Evolutionary conservation across 1,140 invertebrate species (phyloP).

Genomic region (Pollicipes pollicipes): DNA sequence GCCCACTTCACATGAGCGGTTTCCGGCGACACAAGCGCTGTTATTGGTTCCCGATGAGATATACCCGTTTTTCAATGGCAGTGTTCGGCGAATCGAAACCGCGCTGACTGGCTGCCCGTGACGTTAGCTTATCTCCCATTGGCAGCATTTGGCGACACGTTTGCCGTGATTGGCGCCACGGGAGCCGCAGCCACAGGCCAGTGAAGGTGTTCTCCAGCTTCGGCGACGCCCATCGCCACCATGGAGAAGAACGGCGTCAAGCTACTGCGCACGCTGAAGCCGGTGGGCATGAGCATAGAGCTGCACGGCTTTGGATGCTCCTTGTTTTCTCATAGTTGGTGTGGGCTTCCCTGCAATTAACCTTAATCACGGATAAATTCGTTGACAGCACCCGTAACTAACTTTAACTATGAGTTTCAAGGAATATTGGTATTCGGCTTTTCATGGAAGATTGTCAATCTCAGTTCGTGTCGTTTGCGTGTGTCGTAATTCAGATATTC

Average conservation of each 20-base stretch:
- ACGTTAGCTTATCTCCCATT: conserved; percentile 1
- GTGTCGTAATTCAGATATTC: no score
- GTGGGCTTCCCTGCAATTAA: no score
- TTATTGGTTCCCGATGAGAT: conserved; percentile 9
- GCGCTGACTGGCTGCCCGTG: conserved; percentile 52
- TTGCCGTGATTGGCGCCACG: conserved; percentile 78
- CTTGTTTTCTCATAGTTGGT: background rate
- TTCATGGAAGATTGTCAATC: no score
- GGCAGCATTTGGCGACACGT: conserved; percentile 76
- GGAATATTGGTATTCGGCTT: no score
- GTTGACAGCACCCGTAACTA: background rate
- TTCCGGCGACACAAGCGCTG: no score
- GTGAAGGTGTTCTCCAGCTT: conserved; percentile 91
- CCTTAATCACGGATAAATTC: background rate
- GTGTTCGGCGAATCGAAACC: conserved; percentile 86
- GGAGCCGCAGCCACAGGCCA: conserved; percentile 84
- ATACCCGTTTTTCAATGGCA: conserved; percentile 34
- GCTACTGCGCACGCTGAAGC: conserved; percentile 80
- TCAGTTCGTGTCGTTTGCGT: no score
- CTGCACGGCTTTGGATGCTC: background rate
- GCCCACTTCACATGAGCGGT: no score
- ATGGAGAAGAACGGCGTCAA: conserved; percentile 81
- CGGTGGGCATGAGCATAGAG: conserved; percentile 34
- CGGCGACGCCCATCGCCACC: conserved; percentile 77
- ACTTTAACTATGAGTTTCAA: conserved; percentile 6